Evolutionary conservation across 1,140 invertebrate genomes (phyloP), one percentile per base, ranked within the genome.

Genomic region (Cephus cinctus): DNA sequence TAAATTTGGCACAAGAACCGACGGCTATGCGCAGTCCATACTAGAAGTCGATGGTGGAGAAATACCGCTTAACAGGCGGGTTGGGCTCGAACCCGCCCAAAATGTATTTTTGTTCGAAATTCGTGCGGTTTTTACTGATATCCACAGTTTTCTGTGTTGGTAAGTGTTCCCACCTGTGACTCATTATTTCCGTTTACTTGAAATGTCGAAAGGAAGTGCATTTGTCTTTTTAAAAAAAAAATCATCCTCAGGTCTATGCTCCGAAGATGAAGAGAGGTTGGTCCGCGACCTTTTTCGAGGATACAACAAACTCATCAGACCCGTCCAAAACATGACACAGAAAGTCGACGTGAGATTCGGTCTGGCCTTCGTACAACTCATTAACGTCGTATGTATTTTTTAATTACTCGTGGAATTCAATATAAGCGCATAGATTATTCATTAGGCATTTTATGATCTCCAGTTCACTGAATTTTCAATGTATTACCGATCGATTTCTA

Each of bases 231-330:
- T n/a, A n/a, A n/a, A n/a, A n/a, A n/a, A n/a, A n/a, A n/a, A n/a
- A 2, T 51, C 42, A 50, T 56, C 52, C 35, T 5, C 64, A 87
- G 86, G 83, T 59, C 64, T 80, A 54, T 88, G 88, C 70, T 95
- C 91, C 16, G 94, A 96, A 79, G 94, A 96, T 84, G 95, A 98
- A 77, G 94, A 97, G 76, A 83, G 92, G 60, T 79, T 99, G 64
- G 94, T 99, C 40, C 84, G 94, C 57, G 94, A 98, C 79, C 83
- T 99, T 41, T 98, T 99, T 80, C 86, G 93, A 65, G 95, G 96
- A 52, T 99, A 99, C 84, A 99, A 99, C 80, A 96, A 97, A 71
- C 86, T 99, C 35, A 98, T 99, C 71, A 85, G 98, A 64, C 98
- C 98, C 23, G 97, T 99, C 47, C 87, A 93, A 75, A 96, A 98